These are phyloP conservation scores for Leontocebus nigricollis DNA, from an alignment of 2,797 vertebrate genomes.

Conservation along the genomic window DNA sequence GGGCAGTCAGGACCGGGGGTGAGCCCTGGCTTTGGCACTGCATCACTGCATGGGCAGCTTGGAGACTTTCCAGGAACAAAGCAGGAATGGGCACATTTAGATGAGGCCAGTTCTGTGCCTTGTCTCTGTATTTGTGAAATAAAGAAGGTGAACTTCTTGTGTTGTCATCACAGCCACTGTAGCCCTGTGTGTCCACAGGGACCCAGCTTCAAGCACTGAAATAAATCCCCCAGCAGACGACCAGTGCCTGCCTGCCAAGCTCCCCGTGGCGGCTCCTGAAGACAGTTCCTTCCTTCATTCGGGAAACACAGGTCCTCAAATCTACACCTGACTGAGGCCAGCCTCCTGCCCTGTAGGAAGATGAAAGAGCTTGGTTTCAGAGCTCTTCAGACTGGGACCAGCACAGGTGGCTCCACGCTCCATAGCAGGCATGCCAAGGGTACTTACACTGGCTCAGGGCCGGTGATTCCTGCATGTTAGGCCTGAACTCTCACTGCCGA, in stretches of 20 bases:
- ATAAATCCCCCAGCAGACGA: not conserved
- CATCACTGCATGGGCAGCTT: rapidly evolving
- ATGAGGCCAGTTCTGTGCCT: not conserved
- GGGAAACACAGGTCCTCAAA: not conserved
- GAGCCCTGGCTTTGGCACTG: not conserved
- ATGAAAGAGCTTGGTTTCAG: rapidly evolving
- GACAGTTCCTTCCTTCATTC: not conserved
- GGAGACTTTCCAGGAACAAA: not conserved
- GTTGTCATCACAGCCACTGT: rapidly evolving
- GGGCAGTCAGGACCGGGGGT: not conserved
- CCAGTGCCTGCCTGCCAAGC: no score
- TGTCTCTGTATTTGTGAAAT: not conserved
- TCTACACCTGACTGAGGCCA: not conserved
- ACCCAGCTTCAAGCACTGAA: not conserved
- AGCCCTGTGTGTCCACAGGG: not conserved
- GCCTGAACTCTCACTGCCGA: not conserved
- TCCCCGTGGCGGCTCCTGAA: rapidly evolving
- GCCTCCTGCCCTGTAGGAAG: not conserved
- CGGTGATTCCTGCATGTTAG: not conserved
- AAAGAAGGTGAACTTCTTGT: not conserved
- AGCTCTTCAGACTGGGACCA: not conserved
- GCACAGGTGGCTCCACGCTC: no score
- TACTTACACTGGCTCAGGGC: rapidly evolving
- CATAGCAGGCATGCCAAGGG: rapidly evolving
- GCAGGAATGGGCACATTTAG: not conserved